Evolutionary conservation across 2,888 invertebrate species (phyloP).

Genomic region (Quadroppia sp.): DNA sequence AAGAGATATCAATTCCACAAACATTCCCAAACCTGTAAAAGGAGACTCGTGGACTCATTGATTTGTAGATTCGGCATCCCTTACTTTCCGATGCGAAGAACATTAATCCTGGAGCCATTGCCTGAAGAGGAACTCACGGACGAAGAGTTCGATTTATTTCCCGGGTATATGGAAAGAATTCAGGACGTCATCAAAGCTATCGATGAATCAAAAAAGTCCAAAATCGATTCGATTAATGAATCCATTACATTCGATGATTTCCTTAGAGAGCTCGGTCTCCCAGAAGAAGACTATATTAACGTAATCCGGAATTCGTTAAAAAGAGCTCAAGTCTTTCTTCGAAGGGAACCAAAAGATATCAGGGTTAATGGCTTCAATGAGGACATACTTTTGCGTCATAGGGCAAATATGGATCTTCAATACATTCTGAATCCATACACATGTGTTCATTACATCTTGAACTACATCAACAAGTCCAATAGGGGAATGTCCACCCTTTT

Average conservation of each 20-base stretch:
- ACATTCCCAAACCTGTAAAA: conserved; percentile 14
- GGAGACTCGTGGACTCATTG: background rate
- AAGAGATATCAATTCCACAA: conserved; percentile 13
- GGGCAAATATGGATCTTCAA: conserved; percentile 42
- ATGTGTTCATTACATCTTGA: conserved; percentile 39
- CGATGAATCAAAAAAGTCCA: background rate
- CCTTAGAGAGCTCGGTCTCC: background rate
- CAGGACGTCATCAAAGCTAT: background rate
- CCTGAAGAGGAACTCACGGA: background rate
- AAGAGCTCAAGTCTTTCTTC: conserved; percentile 20
- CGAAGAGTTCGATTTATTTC: background rate
- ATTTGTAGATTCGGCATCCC: conserved; percentile 42
- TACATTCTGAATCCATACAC: conserved; percentile 41
- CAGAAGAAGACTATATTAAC: background rate
- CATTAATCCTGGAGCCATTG: conserved; percentile 27
- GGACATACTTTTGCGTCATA: background rate
- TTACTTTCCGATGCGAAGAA: conserved; percentile 36
- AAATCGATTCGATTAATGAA: background rate
- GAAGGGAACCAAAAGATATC: background rate
- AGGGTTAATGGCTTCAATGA: conserved; percentile 26
- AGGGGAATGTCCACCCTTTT: conserved; percentile 40
- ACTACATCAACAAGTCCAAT: conserved; percentile 41
- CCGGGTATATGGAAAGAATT: conserved; percentile 20
- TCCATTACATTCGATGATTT: conserved; percentile 17
- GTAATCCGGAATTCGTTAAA: conserved; percentile 9